Evolutionary conservation across 1,140 invertebrate genomes (phyloP), one percentile per base, ranked within the genome.

Genomic region (Drosophila trapezifrons): DNA sequence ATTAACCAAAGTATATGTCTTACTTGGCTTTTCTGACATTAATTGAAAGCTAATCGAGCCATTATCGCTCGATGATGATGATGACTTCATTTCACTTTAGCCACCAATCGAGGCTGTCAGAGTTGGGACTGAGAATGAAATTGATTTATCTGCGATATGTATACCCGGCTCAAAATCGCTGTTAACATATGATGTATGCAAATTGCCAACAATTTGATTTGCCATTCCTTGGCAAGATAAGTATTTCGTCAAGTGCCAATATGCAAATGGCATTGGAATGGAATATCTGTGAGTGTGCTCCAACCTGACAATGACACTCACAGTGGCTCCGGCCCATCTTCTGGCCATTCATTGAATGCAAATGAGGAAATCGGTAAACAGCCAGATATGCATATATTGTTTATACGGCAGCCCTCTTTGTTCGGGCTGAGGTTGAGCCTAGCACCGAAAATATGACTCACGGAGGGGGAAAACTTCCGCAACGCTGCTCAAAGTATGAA

Each of bases 131-230:
- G 66, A 18, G 29, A 52, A 57, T 57, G 46, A 32, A 55, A 74
- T 65, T 75, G 72, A 75, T 75, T 75, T 75, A 75, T 75, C 71
- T 43, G 51, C 43, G 71, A 43, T 74, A 73, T 76, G 60, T 75
- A 27, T 38, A 75, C 72, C 72, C 57, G 27, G 35, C 71, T 73
- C 70, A 82, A 78, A 67, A 57, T 60, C 52, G 55, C 70, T 73
- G 67, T 60, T 57, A 77, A 75, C 80, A 86, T 75, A 62, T 74
- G 78, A 70, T 67, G 80, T 85, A 86, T 85, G 81, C 82, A 85
- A 85, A 85, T 81, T 85, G 74, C 82, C 82, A 86, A 75, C 81
- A 85, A 75, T 86, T 86, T 86, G 81, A 81, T 86, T 86, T 85
- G 78, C 81, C 82, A 67, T 86, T 78, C 69, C 69, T 58, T 35